Evolutionary conservation across 2,113 vertebrate genomes (phyloP).

Genomic region (human): GRCh38 chr17:74656501-74657000

Average conservation of each 20-base stretch:
- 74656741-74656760: accelerated
- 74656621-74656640: too few relatives aligned
- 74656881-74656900: background rate
- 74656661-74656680: background rate
- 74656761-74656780: background rate
- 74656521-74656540: too few relatives aligned
- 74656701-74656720: background rate
- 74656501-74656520: too few relatives aligned
- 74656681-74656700: background rate
- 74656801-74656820: background rate
- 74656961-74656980: background rate
- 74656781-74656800: background rate
- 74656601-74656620: too few relatives aligned
- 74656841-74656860: background rate
- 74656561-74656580: too few relatives aligned
- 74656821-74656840: background rate
- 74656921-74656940: background rate
- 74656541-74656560: too few relatives aligned
- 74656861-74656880: background rate
- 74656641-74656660: background rate
- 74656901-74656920: background rate
- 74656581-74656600: too few relatives aligned
- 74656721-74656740: too few relatives aligned
- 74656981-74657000: background rate
- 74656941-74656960: background rate